These are phyloP conservation scores for Morbakka virulenta DNA, from an alignment of 30 jellyfish, hydroid and myxozoan species.

Conservation along the genomic window DNA sequence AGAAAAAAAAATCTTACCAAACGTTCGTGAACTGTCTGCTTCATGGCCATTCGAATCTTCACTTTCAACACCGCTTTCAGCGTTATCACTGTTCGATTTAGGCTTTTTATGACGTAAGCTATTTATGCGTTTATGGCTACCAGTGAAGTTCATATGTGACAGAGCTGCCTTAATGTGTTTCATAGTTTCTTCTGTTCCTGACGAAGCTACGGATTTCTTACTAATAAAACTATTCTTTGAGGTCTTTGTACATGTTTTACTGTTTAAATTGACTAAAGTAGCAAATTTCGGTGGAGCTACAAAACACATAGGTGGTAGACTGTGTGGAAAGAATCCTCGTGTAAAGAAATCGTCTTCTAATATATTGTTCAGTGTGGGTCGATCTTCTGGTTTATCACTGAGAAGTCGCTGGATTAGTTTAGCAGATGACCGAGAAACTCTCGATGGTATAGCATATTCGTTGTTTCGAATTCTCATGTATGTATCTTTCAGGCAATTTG, in stretches of 20 bases:
- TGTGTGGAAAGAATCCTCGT: constrained; percentile 85
- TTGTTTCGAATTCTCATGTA: constrained; percentile 88
- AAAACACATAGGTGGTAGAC: constrained; percentile 88
- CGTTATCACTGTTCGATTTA: constrained; percentile 36
- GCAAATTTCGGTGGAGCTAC: constrained; percentile 97
- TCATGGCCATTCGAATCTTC: constrained; percentile 89
- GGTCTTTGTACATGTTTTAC: constrained; percentile 7
- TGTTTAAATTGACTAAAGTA: constrained; percentile 49
- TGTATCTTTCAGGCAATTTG: constrained; percentile 93
- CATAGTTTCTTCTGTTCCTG: constrained; percentile 62
- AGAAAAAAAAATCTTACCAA: neutral
- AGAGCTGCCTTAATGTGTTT: constrained; percentile 57
- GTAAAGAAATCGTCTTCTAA: constrained; percentile 89
- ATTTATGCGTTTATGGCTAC: constrained; percentile 16
- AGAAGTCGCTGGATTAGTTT: constrained; percentile 83
- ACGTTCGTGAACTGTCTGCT: constrained; percentile 53
- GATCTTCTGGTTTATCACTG: constrained; percentile 90
- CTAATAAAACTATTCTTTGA: constrained; percentile 14
- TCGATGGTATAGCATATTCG: constrained; percentile 96
- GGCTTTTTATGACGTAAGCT: too few species aligned
- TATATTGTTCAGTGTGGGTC: constrained; percentile 81
- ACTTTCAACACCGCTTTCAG: constrained; percentile 94
- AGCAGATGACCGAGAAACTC: constrained; percentile 93
- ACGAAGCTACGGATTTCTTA: constrained; percentile 22
- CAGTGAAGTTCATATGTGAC: constrained; percentile 65